A percentile compares a stretch with the other conserved stretches of the same genome.
phyloP scores from a whole-genome alignment of 2,113 vertebrate genomes.

The Melanocharis versteri region DNA sequence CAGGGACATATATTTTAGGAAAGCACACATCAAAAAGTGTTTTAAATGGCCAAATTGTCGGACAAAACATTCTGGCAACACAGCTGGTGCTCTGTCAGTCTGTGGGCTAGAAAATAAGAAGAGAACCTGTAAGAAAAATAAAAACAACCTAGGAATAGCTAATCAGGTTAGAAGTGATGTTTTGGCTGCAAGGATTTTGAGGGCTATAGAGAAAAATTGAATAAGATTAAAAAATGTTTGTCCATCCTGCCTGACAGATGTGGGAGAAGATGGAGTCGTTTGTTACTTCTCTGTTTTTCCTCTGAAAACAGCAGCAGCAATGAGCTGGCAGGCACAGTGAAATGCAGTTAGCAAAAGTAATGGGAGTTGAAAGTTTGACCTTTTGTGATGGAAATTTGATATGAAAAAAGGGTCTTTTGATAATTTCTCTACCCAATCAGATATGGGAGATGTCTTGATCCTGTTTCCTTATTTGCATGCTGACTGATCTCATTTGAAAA shows the following conservation, averaged over 20 bases:
- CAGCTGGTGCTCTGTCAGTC: not conserved
- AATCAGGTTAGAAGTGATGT: not conserved
- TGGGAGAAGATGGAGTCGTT: conserved; percentile 3
- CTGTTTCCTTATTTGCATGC: conserved; percentile 78
- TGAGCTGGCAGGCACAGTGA: conserved; percentile 22
- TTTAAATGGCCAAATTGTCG: conserved; percentile 16
- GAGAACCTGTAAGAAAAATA: not conserved
- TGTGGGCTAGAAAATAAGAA: not conserved
- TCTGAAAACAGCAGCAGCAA: not conserved
- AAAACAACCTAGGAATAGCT: not conserved
- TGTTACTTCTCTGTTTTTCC: not conserved
- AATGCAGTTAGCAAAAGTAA: conserved; percentile 53
- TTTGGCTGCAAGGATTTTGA: conserved; percentile 31
- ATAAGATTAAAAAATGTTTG: not conserved
- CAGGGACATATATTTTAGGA: not conserved
- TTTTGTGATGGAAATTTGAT: conserved; percentile 83
- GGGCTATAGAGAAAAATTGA: not conserved
- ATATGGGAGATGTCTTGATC: conserved; percentile 75
- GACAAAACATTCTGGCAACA: not conserved
- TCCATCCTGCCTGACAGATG: not conserved
- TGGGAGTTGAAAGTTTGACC: conserved; percentile 57
- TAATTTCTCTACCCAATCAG: conserved; percentile 79
- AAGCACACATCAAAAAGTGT: not conserved
- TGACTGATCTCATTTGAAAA: conserved; percentile 80
- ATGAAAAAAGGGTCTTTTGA: conserved; percentile 75